Percentiles rank a stretch among this genome's conserved stretches.
Conservation (phyloP, 2,888 invertebrate genomes). For the Phaonia tiefii region DNA sequence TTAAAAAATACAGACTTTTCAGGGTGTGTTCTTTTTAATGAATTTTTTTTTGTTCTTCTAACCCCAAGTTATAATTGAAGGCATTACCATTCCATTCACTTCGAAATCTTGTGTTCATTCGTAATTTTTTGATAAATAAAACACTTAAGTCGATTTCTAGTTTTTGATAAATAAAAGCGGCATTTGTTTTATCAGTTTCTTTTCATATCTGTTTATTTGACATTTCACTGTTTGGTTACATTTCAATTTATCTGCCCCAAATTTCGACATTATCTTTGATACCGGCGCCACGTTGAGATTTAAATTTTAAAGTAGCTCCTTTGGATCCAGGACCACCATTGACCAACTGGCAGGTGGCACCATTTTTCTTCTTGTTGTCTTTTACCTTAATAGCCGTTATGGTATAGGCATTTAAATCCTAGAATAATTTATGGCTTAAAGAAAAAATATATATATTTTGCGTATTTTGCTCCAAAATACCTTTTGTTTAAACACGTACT, state of each 20-base stretch:
- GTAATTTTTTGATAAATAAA: too few species aligned
- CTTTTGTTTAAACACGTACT: slow-evolving; percentile 73
- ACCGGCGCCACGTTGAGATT: slow-evolving; percentile 79
- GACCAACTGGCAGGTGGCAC: slow-evolving; percentile 78
- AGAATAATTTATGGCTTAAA: slow-evolving; percentile 7
- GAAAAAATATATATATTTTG: not conserved
- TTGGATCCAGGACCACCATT: slow-evolving; percentile 80
- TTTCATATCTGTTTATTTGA: not conserved
- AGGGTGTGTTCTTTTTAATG: too few species aligned
- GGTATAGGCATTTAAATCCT: slow-evolving; percentile 49
- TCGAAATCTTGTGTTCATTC: too few species aligned
- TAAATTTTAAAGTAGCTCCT: slow-evolving; percentile 79
- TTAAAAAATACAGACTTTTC: too few species aligned
- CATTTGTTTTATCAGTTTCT: not conserved
- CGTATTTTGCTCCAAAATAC: slow-evolving; percentile 42
- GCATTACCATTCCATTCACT: too few species aligned
- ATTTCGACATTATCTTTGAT: slow-evolving; percentile 79
- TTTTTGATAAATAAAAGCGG: not conserved
- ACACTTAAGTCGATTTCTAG: not conserved
- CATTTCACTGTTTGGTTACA: slow-evolving; percentile 30
- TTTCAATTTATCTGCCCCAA: slow-evolving; percentile 72
- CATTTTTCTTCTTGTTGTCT: slow-evolving; percentile 69
- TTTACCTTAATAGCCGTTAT: slow-evolving; percentile 66
- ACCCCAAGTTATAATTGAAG: too few species aligned
- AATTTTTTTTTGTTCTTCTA: too few species aligned